Evolutionary conservation across 2,113 vertebrate genomes (phyloP).

Genomic region (Platanista minor): DNA sequence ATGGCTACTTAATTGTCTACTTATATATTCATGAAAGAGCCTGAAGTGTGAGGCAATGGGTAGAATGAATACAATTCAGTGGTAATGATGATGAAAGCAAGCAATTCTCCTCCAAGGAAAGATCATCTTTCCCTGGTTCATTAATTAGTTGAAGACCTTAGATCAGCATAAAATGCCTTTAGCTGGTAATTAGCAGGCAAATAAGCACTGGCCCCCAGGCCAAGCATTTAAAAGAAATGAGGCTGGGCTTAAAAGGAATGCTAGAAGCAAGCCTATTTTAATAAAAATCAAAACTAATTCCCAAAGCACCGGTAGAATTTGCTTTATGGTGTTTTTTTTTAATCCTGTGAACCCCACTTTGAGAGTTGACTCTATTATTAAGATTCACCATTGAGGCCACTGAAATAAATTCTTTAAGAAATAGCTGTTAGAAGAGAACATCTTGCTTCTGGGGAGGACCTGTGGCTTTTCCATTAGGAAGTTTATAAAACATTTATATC

Average conservation of each 20-base stretch:
- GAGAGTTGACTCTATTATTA: not conserved
- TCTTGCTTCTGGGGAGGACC: not conserved
- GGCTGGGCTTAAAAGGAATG: not conserved
- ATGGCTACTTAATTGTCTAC: not conserved
- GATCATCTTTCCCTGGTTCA: constrained; percentile 43
- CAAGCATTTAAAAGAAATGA: constrained; percentile 43
- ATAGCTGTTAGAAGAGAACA: not conserved
- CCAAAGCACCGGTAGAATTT: constrained; percentile 26
- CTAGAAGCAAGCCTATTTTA: constrained; percentile 41
- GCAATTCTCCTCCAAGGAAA: constrained; percentile 50
- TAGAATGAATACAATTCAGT: not conserved
- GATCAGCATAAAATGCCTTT: constrained; percentile 41
- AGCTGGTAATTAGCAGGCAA: constrained; percentile 55
- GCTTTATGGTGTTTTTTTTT: constrained; percentile 32
- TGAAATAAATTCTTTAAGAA: constrained; percentile 31
- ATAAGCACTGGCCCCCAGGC: constrained; percentile 31
- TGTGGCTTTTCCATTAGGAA: constrained; percentile 22
- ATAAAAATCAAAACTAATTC: constrained; percentile 43
- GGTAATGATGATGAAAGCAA: constrained; percentile 41
- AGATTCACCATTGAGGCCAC: not conserved
- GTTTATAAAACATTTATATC: not conserved
- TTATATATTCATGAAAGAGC: not conserved
- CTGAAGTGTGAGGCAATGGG: not conserved
- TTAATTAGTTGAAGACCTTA: constrained; percentile 64
- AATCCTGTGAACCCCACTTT: not conserved